Conservation (phyloP, 2,797 vertebrate species). For the Brotula barbata region DNA sequence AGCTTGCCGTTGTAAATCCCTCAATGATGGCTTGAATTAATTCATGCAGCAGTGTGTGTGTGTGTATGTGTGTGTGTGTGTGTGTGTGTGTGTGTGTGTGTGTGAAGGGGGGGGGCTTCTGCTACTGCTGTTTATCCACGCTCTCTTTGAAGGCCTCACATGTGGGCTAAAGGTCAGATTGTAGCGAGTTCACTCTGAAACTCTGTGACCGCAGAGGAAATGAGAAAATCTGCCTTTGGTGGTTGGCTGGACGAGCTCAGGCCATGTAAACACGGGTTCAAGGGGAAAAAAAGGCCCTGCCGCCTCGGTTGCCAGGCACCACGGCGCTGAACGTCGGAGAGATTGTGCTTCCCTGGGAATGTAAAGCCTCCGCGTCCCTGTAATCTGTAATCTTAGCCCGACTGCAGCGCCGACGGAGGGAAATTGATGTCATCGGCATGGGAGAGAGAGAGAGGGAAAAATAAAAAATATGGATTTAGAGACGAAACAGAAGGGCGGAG, state of each 20-base stretch:
- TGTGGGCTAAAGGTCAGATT: slow-evolving; percentile 68
- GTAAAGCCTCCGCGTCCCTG: slow-evolving; percentile 47
- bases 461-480: not conserved
- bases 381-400: slow-evolving; percentile 57
- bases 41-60: slow-evolving; percentile 43
- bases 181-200: slow-evolving; percentile 45
- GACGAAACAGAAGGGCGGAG: not conserved
- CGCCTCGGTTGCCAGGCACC: slow-evolving; percentile 46
- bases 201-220: slow-evolving; percentile 35
- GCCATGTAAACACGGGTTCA: slow-evolving; percentile 15
- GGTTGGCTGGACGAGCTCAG: slow-evolving; percentile 19
- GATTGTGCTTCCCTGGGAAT: slow-evolving; percentile 56
- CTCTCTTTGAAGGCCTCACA: slow-evolving; percentile 65
- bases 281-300: slow-evolving; percentile 3
- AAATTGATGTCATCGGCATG: slow-evolving; percentile 38
- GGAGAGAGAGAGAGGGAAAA: not conserved
- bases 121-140: slow-evolving; percentile 64
- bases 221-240: slow-evolving; percentile 34
- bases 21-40: slow-evolving; percentile 67
- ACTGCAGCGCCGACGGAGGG: slow-evolving; percentile 24
- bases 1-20: slow-evolving; percentile 69
- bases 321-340: slow-evolving; percentile 26
- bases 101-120: slow-evolving; percentile 33
- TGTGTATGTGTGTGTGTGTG: too few relatives aligned
- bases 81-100: too few relatives aligned